Evolutionary conservation across 2,888 invertebrate species (phyloP).

Genomic region (Platycheirus rosarum): DNA sequence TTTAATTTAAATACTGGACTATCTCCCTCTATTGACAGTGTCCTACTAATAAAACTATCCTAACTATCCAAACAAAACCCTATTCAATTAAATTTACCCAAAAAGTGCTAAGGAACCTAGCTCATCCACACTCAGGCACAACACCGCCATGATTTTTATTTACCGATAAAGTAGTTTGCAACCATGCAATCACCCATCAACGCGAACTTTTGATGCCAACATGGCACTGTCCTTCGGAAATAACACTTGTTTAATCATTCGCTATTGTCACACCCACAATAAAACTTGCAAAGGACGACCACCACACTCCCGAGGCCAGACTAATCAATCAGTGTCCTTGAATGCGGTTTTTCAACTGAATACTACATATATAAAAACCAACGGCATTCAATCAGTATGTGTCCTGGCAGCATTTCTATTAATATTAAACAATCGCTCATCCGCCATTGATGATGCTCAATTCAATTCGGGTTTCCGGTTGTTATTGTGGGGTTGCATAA

Average conservation of each 20-base stretch:
- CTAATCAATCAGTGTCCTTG: slow-evolving; percentile 61
- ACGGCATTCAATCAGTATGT: slow-evolving; percentile 39
- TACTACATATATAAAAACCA: neutral
- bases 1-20: too few relatives aligned
- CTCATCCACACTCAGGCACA: neutral
- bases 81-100: slow-evolving; percentile 50
- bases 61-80: slow-evolving; percentile 11
- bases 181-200: neutral
- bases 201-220: slow-evolving; percentile 20
- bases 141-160: slow-evolving; percentile 7
- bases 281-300: slow-evolving; percentile 27
- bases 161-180: slow-evolving; percentile 10
- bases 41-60: neutral
- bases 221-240: slow-evolving; percentile 18
- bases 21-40: too few relatives aligned
- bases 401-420: slow-evolving; percentile 35
- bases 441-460: slow-evolving; percentile 32
- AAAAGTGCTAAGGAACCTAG: neutral
- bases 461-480: slow-evolving; percentile 17
- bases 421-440: slow-evolving; percentile 32
- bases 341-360: slow-evolving; percentile 29
- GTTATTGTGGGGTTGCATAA: slow-evolving; percentile 3
- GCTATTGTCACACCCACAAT: slow-evolving; percentile 36
- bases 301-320: slow-evolving; percentile 7
- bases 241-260: slow-evolving; percentile 34